phyloP scores from a whole-genome alignment of 2,888 invertebrate genomes.

The Chrysotoxum bicinctum region DNA sequence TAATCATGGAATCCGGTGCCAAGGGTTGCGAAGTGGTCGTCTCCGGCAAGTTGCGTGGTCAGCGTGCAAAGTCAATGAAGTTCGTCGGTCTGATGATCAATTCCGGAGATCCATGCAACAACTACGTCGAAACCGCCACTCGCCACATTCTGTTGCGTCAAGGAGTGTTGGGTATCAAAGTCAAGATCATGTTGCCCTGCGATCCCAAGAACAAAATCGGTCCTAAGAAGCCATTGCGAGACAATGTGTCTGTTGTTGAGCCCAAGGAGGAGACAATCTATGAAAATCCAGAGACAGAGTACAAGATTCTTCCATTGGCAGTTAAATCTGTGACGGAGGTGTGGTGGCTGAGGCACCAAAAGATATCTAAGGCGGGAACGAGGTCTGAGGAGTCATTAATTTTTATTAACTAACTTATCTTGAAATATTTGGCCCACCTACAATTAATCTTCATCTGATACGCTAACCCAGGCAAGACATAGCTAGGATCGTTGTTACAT shows the following conservation, averaged over 20 bases:
- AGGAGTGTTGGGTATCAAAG: conserved; percentile 90
- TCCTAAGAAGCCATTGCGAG: conserved; percentile 98
- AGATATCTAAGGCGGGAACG: conserved; percentile 76
- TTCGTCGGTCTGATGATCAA: conserved; percentile 99
- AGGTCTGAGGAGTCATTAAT: conserved; percentile 51
- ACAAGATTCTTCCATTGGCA: conserved; percentile 80
- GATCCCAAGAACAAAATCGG: conserved; percentile 98
- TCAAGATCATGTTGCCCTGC: conserved; percentile 99
- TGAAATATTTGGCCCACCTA: too few species aligned
- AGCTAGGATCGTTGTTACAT: too few species aligned
- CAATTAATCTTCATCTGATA: too few species aligned
- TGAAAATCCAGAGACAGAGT: conserved; percentile 81
- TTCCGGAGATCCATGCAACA: conserved; percentile 98
- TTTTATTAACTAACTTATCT: too few species aligned
- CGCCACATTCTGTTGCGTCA: conserved; percentile 98
- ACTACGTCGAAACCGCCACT: conserved; percentile 99
- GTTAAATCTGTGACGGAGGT: conserved; percentile 78
- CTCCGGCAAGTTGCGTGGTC: conserved; percentile 98
- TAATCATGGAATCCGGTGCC: conserved; percentile 99
- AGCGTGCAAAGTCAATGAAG: conserved; percentile 99
- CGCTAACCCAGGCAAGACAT: too few species aligned
- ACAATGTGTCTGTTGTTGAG: conserved; percentile 97
- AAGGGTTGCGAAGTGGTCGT: conserved; percentile 99
- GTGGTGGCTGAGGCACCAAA: conserved; percentile 77
- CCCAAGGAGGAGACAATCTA: conserved; percentile 95